Percentiles rank a stretch among this genome's conserved stretches.
These are phyloP conservation scores for Agonopterix alstromeriana DNA, from an alignment of 2,888 invertebrate species.

Conservation along the genomic window DNA sequence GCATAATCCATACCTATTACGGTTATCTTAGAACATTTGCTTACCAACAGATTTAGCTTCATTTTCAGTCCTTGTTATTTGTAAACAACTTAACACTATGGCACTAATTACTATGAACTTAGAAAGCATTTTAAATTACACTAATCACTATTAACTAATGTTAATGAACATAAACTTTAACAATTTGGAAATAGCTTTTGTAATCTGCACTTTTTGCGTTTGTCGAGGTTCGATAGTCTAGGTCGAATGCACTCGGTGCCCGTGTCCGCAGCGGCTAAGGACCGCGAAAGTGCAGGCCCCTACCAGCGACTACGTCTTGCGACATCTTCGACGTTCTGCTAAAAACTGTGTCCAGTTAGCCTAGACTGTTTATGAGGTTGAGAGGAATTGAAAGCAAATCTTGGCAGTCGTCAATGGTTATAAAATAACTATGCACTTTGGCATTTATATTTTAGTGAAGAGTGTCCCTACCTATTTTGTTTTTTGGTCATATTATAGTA, in stretches of 20 bases:
- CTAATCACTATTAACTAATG: neutral
- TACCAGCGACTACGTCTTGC: slow-evolving; percentile 32
- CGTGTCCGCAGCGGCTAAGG: slow-evolving; percentile 27
- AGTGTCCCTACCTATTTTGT: no score
- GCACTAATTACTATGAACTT: slow-evolving; percentile 31
- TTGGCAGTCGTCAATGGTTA: no score
- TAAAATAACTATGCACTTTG: no score
- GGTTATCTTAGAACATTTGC: slow-evolving; percentile 7
- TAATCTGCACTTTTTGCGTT: slow-evolving; percentile 1
- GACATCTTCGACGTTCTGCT: slow-evolving; percentile 17
- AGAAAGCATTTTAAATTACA: slow-evolving; percentile 27
- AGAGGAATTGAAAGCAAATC: no score
- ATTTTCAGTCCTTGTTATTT: slow-evolving; percentile 29
- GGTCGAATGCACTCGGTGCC: slow-evolving; percentile 8
- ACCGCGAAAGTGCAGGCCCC: slow-evolving; percentile 49
- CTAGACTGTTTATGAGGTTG: no score
- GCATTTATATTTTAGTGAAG: no score
- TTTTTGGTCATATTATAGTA: no score
- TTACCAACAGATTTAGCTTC: slow-evolving; percentile 47
- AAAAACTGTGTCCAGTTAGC: no score
- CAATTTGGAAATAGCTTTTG: slow-evolving; percentile 5
- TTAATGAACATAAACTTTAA: neutral
- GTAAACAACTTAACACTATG: slow-evolving; percentile 38
- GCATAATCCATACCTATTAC: no score
- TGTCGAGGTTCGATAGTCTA: neutral